These are phyloP conservation scores for Platycheirus albimanus DNA, from an alignment of 2,888 invertebrate genomes.

Conservation along the genomic window DNA sequence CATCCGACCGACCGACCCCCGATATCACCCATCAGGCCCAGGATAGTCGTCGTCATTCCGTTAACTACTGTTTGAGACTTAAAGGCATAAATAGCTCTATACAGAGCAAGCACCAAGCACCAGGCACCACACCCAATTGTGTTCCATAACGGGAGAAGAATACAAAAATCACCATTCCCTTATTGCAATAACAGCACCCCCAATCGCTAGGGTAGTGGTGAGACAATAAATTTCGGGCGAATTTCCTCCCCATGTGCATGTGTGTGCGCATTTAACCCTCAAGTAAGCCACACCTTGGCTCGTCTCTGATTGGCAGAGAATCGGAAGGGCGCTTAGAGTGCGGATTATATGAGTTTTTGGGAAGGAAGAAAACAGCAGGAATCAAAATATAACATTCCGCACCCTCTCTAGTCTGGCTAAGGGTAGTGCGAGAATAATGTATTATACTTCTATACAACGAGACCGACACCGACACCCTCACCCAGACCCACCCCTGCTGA, in stretches of 20 bases:
- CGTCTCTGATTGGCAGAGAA: constrained; percentile 81
- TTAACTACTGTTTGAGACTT: constrained; percentile 67
- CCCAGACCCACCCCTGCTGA: constrained; percentile 40
- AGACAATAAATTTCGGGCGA: constrained; percentile 69
- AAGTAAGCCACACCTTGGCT: constrained; percentile 80
- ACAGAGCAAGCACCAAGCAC: constrained; percentile 60
- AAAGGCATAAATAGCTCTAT: constrained; percentile 72
- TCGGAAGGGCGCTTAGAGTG: constrained; percentile 79
- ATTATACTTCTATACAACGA: not conserved
- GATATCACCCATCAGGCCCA: not conserved
- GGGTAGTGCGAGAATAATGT: constrained; percentile 16
- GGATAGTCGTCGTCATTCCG: constrained; percentile 43
- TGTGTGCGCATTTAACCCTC: constrained; percentile 76
- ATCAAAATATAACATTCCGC: constrained; percentile 55
- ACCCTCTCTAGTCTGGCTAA: constrained; percentile 39
- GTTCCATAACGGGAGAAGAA: constrained; percentile 37
- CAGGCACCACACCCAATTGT: constrained; percentile 74
- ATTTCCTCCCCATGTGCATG: constrained; percentile 65
- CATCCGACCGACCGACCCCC: constrained; percentile 13
- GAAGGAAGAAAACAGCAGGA: constrained; percentile 69
- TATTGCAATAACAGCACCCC: constrained; percentile 52
- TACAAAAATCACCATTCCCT: constrained; percentile 45
- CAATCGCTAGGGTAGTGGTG: constrained; percentile 57
- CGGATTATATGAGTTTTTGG: constrained; percentile 79
- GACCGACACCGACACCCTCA: constrained; percentile 26